A percentile compares a stretch with the other conserved stretches of the same genome.
These are phyloP conservation scores for Corythoichthys haematopterus DNA, from an alignment of 2,113 vertebrate genomes.

Conservation along the genomic window DNA sequence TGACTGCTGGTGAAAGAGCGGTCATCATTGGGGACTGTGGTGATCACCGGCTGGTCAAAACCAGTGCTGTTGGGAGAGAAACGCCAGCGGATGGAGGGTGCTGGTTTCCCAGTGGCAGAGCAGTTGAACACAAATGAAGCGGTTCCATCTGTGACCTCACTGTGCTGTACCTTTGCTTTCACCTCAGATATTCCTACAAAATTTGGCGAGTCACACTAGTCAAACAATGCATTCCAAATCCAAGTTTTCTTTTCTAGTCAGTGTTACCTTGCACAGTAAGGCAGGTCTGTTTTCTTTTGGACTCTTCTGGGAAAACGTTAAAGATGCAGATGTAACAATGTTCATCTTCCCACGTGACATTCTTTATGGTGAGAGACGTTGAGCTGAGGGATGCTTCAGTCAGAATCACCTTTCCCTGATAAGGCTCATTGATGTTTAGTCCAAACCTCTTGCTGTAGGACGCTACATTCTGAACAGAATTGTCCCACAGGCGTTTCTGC, in stretches of 20 bases:
- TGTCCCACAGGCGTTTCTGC: slow-evolving; percentile 37
- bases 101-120: slow-evolving; percentile 67
- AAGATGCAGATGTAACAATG: slow-evolving; percentile 69
- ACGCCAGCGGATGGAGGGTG: slow-evolving; percentile 55
- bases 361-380: slow-evolving; percentile 44
- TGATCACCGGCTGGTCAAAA: accelerated
- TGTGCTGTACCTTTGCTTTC: neutral
- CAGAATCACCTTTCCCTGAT: slow-evolving; percentile 36
- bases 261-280: slow-evolving; percentile 61
- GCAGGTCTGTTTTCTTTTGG: slow-evolving; percentile 48
- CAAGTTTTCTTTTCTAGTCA: neutral
- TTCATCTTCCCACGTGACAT: slow-evolving; percentile 57
- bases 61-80: accelerated
- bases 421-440: slow-evolving; percentile 27
- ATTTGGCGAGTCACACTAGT: neutral
- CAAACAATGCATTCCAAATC: neutral
- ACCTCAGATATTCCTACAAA: slow-evolving; percentile 58
- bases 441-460: slow-evolving; percentile 53
- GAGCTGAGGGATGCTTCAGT: slow-evolving; percentile 40
- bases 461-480: slow-evolving; percentile 38
- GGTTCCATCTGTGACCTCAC: accelerated
- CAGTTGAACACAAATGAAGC: slow-evolving; percentile 46
- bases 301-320: slow-evolving; percentile 60
- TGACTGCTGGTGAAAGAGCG: slow-evolving; percentile 42
- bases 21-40: slow-evolving; percentile 25